Evolutionary conservation across 1,140 invertebrate genomes (phyloP).

Genomic region (Homarus americanus): DNA sequence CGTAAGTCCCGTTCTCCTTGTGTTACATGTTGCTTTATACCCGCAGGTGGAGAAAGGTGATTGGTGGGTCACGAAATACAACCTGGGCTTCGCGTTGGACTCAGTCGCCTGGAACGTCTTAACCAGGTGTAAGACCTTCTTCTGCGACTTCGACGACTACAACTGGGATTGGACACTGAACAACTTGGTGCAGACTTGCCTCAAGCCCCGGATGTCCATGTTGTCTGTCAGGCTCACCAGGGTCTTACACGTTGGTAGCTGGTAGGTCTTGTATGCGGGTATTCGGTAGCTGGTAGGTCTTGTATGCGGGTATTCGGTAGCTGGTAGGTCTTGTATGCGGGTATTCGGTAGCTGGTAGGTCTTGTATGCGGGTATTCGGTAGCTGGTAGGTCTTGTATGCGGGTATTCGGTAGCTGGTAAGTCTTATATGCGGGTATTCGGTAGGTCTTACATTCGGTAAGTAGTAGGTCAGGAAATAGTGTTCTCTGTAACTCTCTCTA

Average conservation of each 20-base stretch:
- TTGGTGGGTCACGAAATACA: constrained; percentile 98
- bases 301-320: background rate
- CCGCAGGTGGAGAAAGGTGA: constrained; percentile 93
- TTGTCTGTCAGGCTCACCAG: constrained; percentile 92
- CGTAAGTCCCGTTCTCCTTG: no score
- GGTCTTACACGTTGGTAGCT: constrained; percentile 98
- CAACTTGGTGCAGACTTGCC: constrained; percentile 92
- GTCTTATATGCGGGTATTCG: no score
- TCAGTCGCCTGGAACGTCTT: constrained; percentile 89
- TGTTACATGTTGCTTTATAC: no score
- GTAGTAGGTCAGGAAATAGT: no score
- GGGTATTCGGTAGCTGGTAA: no score
- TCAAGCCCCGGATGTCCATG: constrained; percentile 87
- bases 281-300: background rate
- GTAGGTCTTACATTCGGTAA: no score
- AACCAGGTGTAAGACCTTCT: constrained; percentile 88
- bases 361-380: no score
- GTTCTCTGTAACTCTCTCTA: no score
- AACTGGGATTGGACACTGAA: constrained; percentile 99
- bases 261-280: constrained; percentile 82
- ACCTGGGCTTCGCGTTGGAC: constrained; percentile 99
- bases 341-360: no score
- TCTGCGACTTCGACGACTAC: constrained; percentile 98
- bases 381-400: no score
- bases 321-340: background rate